A percentile compares a stretch with the other conserved stretches of the same genome.
These are phyloP conservation scores for Tetrax tetrax DNA, from an alignment of 2,113 vertebrate genomes.

Conservation along the genomic window DNA sequence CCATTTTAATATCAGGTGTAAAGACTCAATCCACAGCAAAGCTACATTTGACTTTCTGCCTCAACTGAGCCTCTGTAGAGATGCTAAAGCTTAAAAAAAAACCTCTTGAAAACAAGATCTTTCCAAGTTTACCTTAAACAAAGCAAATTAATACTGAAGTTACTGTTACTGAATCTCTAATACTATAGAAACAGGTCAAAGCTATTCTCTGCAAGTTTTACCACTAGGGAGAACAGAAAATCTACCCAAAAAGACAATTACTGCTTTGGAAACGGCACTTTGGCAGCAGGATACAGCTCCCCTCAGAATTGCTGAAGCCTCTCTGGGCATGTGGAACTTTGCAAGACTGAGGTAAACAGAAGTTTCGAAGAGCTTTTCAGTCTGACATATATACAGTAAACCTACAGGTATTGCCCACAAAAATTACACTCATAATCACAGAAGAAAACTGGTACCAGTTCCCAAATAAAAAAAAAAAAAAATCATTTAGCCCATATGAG, in stretches of 20 bases:
- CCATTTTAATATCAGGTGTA: not conserved
- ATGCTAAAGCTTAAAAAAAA: not conserved
- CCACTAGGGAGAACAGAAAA: not conserved
- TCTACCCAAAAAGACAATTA: not conserved
- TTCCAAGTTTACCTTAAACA: not conserved
- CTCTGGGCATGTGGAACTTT: not conserved
- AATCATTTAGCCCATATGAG: not conserved
- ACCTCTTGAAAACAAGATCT: not conserved
- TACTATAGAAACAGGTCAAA: not conserved
- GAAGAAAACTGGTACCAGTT: not conserved
- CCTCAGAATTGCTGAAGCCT: not conserved
- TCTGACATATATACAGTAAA: not conserved
- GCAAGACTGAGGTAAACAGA: not conserved
- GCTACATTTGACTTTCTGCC: not conserved
- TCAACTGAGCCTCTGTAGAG: not conserved
- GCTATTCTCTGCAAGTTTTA: not conserved
- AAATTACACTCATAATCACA: not conserved
- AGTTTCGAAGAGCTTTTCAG: not conserved
- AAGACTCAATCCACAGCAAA: not conserved
- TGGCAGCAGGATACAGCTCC: not conserved
- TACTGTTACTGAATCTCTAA: not conserved
- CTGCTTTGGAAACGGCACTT: conserved; percentile 1
- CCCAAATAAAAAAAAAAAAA: not conserved
- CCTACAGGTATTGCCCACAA: not conserved
- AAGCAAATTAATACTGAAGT: conserved; percentile 8